Conservation (phyloP, 2,888 invertebrate species). For the Seira musarum region DNA sequence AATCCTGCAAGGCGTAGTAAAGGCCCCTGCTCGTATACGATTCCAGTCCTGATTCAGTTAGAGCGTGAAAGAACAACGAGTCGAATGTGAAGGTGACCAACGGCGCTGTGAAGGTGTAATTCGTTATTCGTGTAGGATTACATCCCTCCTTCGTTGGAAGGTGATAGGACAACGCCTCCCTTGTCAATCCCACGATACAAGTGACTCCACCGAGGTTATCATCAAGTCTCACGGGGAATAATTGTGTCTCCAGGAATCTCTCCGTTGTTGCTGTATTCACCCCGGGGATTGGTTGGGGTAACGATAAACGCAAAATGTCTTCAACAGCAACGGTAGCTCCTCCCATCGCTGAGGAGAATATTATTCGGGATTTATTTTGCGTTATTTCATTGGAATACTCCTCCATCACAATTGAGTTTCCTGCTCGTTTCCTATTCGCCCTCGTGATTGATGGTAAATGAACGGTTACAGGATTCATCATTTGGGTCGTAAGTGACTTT, state of each 20-base stretch:
- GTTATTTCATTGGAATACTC: slow-evolving; percentile 67
- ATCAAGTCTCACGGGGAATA: slow-evolving; percentile 64
- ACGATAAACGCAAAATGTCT: slow-evolving; percentile 63
- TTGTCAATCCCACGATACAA: slow-evolving; percentile 78
- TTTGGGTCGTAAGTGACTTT: slow-evolving; percentile 66
- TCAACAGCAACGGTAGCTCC: slow-evolving; percentile 51
- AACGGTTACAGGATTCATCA: slow-evolving; percentile 65
- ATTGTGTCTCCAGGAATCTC: slow-evolving; percentile 56
- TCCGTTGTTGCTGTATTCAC: slow-evolving; percentile 14
- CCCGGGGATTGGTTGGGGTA: slow-evolving; percentile 19
- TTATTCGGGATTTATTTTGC: slow-evolving; percentile 50
- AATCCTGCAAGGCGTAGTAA: slow-evolving; percentile 76
- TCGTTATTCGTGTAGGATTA: slow-evolving; percentile 74
- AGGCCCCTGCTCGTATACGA: slow-evolving; percentile 81
- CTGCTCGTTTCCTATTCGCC: slow-evolving; percentile 64
- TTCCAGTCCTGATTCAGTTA: slow-evolving; percentile 84
- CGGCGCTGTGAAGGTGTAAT: slow-evolving; percentile 82
- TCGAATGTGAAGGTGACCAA: slow-evolving; percentile 80
- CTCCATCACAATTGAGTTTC: slow-evolving; percentile 58
- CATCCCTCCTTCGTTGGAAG: slow-evolving; percentile 74
- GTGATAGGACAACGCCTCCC: slow-evolving; percentile 83
- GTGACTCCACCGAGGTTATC: slow-evolving; percentile 74
- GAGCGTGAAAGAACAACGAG: slow-evolving; percentile 79
- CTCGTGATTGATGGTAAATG: slow-evolving; percentile 61
- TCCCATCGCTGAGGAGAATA: slow-evolving; percentile 41